phyloP scores from a whole-genome alignment of 2,797 vertebrate species.

The Squalus acanthias region DNA sequence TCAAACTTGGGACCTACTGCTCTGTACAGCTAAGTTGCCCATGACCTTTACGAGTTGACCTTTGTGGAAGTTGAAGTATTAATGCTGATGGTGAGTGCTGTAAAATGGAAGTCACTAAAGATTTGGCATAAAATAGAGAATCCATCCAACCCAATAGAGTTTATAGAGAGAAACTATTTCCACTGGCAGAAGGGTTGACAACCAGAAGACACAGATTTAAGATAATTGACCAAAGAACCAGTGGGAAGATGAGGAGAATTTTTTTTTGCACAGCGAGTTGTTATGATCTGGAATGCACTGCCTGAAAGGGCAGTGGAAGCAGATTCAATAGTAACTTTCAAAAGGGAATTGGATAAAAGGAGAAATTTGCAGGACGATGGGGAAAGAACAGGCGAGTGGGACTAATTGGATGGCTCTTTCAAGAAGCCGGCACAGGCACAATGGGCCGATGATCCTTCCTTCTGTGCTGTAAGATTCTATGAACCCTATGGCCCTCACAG shows the following conservation, averaged over 20 bases:
- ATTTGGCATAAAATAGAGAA: background rate
- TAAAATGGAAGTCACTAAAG: background rate
- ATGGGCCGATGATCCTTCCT: background rate
- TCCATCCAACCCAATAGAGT: background rate
- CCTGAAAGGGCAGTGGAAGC: background rate
- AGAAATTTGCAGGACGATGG: background rate
- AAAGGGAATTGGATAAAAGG: background rate
- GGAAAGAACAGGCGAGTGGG: background rate
- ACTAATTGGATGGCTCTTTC: background rate
- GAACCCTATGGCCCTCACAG: background rate
- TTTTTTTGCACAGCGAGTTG: background rate
- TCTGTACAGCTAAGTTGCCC: background rate
- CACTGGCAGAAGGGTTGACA: background rate
- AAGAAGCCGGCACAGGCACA: background rate
- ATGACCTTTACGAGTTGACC: background rate
- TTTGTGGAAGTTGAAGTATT: background rate
- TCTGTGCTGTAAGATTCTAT: background rate
- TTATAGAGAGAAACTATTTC: too few relatives aligned
- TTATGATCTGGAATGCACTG: background rate
- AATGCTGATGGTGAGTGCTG: background rate
- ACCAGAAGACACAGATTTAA: background rate
- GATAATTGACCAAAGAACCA: background rate
- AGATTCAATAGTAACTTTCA: background rate
- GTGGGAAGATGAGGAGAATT: background rate
- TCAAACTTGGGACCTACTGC: background rate